phyloP scores from a whole-genome alignment of 2,888 invertebrate species.

The Campoplex capitator region DNA sequence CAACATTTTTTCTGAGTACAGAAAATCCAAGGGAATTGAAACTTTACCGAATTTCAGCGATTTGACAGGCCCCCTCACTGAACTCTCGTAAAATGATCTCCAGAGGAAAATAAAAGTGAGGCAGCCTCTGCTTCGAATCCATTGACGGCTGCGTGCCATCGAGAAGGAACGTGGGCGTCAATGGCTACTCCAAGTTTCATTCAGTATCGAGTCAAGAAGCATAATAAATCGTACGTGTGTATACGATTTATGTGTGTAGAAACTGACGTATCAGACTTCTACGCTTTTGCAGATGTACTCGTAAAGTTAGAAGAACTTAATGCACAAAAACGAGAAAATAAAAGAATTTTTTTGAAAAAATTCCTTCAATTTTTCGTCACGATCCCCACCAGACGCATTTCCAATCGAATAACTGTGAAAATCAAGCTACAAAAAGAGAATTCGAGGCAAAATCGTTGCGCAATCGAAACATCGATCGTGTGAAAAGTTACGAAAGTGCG shows the following conservation, averaged over 20 bases:
- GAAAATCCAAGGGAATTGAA: background rate
- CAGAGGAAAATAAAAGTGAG: conserved; percentile 36
- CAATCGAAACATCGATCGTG: background rate
- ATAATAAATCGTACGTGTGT: background rate
- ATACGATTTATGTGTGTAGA: background rate
- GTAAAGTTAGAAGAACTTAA: background rate
- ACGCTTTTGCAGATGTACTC: background rate
- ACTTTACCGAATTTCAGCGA: background rate
- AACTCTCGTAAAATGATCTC: background rate
- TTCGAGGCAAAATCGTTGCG: background rate
- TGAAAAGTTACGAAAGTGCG: background rate
- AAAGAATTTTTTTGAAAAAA: no score
- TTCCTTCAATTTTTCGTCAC: background rate
- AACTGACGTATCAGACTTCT: background rate
- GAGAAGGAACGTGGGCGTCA: conserved; percentile 49
- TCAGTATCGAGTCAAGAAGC: background rate
- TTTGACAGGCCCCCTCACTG: background rate
- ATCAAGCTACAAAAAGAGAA: background rate
- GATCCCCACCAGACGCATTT: background rate
- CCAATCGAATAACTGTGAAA: background rate
- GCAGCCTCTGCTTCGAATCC: conserved; percentile 24
- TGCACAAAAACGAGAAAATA: no score
- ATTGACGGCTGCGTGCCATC: conserved; percentile 33
- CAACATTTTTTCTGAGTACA: no score
- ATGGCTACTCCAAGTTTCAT: conserved; percentile 14